Percentiles rank a stretch among this genome's conserved stretches.
phyloP scores from a whole-genome alignment of 2,888 invertebrate species.

The Mycogona germanica region DNA sequence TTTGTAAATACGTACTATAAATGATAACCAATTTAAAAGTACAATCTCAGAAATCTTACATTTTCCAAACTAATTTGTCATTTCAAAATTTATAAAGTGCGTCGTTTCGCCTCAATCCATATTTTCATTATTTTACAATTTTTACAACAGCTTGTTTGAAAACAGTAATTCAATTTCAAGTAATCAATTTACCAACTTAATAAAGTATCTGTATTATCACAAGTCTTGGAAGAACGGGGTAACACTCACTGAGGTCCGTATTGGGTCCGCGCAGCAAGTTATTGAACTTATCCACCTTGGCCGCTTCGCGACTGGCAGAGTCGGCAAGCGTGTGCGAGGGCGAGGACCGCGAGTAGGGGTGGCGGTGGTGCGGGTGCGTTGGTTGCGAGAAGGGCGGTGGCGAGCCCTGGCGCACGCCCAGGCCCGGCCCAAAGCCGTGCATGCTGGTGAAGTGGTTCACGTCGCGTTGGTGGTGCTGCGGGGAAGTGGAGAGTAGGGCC shows the following conservation, averaged over 20 bases:
- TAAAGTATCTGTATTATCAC: slow-evolving; percentile 1
- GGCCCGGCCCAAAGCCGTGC: slow-evolving; percentile 30
- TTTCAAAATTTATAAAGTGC: no score
- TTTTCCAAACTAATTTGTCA: no score
- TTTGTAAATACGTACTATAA: no score
- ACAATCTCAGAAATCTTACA: no score
- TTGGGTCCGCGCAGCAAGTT: slow-evolving; percentile 59
- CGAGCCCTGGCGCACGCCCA: slow-evolving; percentile 29
- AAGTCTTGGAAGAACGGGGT: not conserved
- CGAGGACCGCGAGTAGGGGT: slow-evolving; percentile 1
- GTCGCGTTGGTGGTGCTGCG: not conserved
- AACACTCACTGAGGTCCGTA: slow-evolving; percentile 48
- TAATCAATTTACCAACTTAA: slow-evolving; percentile 8
- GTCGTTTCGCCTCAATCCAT: no score
- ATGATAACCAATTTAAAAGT: no score
- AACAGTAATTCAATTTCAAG: no score
- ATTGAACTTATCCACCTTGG: slow-evolving; percentile 75
- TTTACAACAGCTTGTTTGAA: no score
- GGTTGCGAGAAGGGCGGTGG: not conserved
- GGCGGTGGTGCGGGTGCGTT: not conserved
- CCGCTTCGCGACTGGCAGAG: slow-evolving; percentile 38
- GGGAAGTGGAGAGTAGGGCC: not conserved
- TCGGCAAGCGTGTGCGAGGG: slow-evolving; percentile 5
- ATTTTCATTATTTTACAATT: no score
- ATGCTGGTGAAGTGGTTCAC: not conserved